Base-by-base conservation (phyloP, 2,113 vertebrate genomes). In the Pollimyrus isidori region DNA sequence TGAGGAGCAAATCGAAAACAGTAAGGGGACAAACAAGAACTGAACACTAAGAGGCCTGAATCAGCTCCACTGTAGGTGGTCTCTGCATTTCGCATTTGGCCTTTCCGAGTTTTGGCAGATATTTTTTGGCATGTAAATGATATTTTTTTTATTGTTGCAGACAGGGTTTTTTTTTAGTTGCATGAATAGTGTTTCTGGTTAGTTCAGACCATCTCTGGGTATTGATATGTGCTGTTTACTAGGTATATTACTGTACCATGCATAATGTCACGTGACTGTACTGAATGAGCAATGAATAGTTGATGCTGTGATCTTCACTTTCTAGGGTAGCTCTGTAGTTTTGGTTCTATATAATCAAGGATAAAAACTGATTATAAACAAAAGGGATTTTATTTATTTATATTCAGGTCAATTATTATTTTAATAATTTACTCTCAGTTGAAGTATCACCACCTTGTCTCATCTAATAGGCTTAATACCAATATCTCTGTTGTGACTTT, bases 41-140 rank as follows among this genome's bases (percentile, higher is more conserved):
- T 88, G 89, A 87, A 46, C 88, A 91, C 89, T 88, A 91, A 90
- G 89, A 90, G 89, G 86, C 85, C 90, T 87, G 89, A 92, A 93
- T 93, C 91, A 89, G 89, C 90, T 90, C 89, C 89, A 89, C 90
- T 35, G 73, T 93, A 92, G 93, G 94, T 94, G 93, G 94, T 93
- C 93, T 90, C 69, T 46, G 88, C 88, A 89, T 91, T 91, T 91
- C 87, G 92, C 83, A 91, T 88, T 88, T 91, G 87, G 52, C 92
- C 93, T 93, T 93, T 94, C 90, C 87, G 89, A 92, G 91, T 93
- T 92, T 90, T 90, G 89, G 90, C 88, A 89, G 92, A 91, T 92
- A 91, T 92, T 93, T 93, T 92, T 92, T 93, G 92, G 92, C 92
- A 52, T 83, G 76, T 93, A 84, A 91, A 89, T 91, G 62, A 92